phyloP scores from a whole-genome alignment of 2,113 vertebrate genomes.

The Phocoena sinus region DNA sequence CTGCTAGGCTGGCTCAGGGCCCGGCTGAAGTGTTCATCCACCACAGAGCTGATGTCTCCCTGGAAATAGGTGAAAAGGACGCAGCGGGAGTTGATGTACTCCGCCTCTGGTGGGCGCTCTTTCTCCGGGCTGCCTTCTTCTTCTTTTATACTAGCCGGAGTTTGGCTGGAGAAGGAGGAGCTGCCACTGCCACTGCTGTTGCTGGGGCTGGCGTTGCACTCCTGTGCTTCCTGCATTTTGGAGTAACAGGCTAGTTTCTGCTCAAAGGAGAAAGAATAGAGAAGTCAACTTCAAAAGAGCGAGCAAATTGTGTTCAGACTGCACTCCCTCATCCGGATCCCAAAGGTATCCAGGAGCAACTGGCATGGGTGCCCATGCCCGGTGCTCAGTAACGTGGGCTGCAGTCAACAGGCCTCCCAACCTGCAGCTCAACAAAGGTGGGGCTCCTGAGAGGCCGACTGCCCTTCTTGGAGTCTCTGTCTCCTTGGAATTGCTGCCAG shows the following conservation, averaged over 20 bases:
- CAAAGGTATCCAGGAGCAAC: neutral
- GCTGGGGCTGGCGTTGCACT: conserved; percentile 79
- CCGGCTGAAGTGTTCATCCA: conserved; percentile 98
- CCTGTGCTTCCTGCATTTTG: conserved; percentile 96
- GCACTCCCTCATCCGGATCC: neutral
- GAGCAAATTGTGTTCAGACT: neutral
- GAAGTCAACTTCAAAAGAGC: neutral
- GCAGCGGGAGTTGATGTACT: conserved; percentile 96
- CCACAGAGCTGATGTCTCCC: conserved; percentile 96
- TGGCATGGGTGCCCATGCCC: neutral
- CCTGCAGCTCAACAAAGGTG: neutral
- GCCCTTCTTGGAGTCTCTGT: neutral
- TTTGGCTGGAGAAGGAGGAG: conserved; percentile 83
- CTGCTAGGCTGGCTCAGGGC: conserved; percentile 93
- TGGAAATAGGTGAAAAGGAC: conserved; percentile 99
- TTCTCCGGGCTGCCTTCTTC: conserved; percentile 92
- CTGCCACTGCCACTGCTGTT: conserved; percentile 75
- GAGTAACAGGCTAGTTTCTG: conserved; percentile 96
- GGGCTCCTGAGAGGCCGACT: neutral
- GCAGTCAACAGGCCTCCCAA: neutral
- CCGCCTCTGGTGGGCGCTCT: conserved; percentile 93
- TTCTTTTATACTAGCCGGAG: conserved; percentile 89
- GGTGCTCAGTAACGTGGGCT: neutral
- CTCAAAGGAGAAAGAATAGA: neutral
- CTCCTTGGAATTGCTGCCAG: neutral